Evolutionary conservation across 1,140 invertebrate genomes (phyloP), one percentile per base, ranked within the genome.

Genomic region (Dinothrombium tinctorium): DNA sequence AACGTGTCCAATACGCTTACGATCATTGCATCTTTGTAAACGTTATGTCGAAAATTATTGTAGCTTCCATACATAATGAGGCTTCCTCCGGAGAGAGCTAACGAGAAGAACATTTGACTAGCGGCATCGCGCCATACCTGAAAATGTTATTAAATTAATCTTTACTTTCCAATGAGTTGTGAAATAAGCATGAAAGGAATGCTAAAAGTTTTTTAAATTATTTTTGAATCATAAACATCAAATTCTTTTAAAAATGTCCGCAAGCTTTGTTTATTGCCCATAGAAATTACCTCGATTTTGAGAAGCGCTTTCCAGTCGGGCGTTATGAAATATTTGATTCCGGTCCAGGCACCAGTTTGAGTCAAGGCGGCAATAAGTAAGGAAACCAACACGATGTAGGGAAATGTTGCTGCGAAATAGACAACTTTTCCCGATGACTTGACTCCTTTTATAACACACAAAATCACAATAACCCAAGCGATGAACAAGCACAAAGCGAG

Each of bases 341-440:
- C 65, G 14, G 64, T 51, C 17, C 43, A 38, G 0, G 65, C 63
- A 11, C 65, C 65, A 0, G 54, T 52, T 22, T 66, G 48, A 4
- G 63, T 68, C 14, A 66, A 58, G 35, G 67, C 69, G 36, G 65
- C 56, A 23, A 70, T 55, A 40, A 71, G 57, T 23, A 69, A 51
- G 28, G 61, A 59, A 12, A 59, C 51, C 8, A 71, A 55, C 0
- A 71, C 64, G 6, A 65, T 40, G 50, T 71, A 71, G 2, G 67
- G 68, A 45, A 71, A 67, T 19, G 68, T 54, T 15, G 66, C 66
- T 5, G 66, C 69, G 42, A 69, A 68, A 61, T 67, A 68, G n/a
- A 68, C 65, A 11, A 79, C 75, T 62, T 86, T 86, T 38, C 81
- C 81, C 1, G 75, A 72, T 35, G 59, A 61, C 20, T 42, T 42